A percentile compares a stretch with the other conserved stretches of the same genome.
Evolutionary conservation across 2,113 vertebrate genomes (phyloP).

Genomic region (Lampris megalopsis): DNA sequence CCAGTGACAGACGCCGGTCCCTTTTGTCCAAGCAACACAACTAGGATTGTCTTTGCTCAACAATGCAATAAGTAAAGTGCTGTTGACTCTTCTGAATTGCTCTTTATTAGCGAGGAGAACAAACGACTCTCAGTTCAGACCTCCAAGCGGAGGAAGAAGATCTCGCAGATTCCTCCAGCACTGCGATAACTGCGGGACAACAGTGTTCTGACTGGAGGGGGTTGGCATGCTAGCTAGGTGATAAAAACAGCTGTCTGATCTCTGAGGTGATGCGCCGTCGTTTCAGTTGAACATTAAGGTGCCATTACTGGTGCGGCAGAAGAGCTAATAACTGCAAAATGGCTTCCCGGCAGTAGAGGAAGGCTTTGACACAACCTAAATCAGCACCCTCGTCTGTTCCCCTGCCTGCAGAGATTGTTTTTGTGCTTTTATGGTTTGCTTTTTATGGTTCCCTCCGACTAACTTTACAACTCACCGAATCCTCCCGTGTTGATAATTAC

Average conservation of each 20-base stretch:
- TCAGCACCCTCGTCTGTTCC: constrained; percentile 48
- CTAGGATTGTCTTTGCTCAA: constrained; percentile 31
- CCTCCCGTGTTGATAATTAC: constrained; percentile 25
- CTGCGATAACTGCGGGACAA: constrained; percentile 17
- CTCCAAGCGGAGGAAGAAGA: background rate
- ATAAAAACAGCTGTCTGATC: constrained; percentile 22
- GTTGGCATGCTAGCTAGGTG: constrained; percentile 20
- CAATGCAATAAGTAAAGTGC: constrained; percentile 18
- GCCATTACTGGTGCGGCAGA: constrained; percentile 19
- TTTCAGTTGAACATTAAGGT: constrained; percentile 27
- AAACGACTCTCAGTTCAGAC: constrained; percentile 11
- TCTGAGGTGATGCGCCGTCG: constrained; percentile 2
- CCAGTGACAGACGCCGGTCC: constrained; percentile 5
- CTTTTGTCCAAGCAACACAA: constrained; percentile 50
- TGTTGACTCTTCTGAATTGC: constrained; percentile 2
- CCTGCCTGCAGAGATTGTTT: constrained; percentile 30
- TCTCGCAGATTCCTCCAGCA: background rate
- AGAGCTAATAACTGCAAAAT: constrained; percentile 26
- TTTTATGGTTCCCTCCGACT: constrained; percentile 11
- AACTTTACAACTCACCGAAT: constrained; percentile 29
- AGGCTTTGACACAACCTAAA: constrained; percentile 46
- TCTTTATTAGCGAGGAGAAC: constrained; percentile 28
- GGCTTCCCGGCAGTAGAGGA: constrained; percentile 18
- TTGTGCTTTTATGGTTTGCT: background rate
- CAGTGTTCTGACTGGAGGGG: background rate